Evolutionary conservation across 1,140 invertebrate species (phyloP), one percentile per base, ranked within the genome.

Genomic region (Cardiocondyla obscurior): DNA sequence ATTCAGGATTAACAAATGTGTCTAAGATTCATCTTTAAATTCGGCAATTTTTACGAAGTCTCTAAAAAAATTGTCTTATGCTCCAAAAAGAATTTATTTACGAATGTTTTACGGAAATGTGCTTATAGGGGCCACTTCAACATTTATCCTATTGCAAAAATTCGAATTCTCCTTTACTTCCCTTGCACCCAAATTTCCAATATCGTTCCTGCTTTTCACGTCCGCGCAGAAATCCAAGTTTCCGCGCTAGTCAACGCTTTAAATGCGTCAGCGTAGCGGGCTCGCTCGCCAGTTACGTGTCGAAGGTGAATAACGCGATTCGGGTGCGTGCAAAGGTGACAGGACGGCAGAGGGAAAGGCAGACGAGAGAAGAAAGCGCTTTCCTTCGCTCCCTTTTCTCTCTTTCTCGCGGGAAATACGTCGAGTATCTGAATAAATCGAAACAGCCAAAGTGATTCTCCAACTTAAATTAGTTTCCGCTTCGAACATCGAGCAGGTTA

Each of bases 401-500:
- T 39, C 60, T 44, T 84, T 81, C 91, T 90, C 91, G 81, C 90
- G 91, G 92, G 92, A 93, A 93, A 93, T 93, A 92, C 92, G 88
- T 91, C 88, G 88, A 89, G 90, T 89, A 93, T 93, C 90, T 92
- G 91, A 93, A 93, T 93, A 93, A 93, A 92, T 93, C 92, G 92
- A 93, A 93, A 93, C 92, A 93, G 89, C 88, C 89, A 89, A 92
- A 93, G 92, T 92, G 91, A 93, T 93, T 93, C 91, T 89, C 92
- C 89, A 93, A 93, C 92, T 93, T 93, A 93, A 93, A 93, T 93
- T 93, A 93, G 92, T 93, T 93, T 93, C 88, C 89, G 90, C 82
- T 84, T 85, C 89, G 84, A 86, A 87, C 65, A 69, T 86, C 72
- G 53, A 85, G 69, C 81, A 67, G 85, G 81, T 86, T 85, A 86